These are phyloP conservation scores for Pangasius sanitwongsei DNA, from an alignment of 2,797 vertebrate species.

Conservation along the genomic window DNA sequence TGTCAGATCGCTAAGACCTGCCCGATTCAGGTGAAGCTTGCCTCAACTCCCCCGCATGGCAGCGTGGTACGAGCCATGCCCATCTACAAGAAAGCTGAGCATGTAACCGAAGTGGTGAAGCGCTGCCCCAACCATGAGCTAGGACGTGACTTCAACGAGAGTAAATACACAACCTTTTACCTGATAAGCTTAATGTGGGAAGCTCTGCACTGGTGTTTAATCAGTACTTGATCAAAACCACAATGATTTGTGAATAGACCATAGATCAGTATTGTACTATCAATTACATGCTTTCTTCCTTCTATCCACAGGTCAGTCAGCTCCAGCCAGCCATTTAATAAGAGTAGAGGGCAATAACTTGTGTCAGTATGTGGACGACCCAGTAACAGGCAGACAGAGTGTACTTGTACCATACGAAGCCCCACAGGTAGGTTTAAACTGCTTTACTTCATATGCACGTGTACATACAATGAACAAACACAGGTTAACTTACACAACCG, in stretches of 20 bases:
- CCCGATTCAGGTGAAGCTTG: conserved; percentile 96
- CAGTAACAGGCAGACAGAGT: conserved; percentile 92
- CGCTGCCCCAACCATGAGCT: conserved; percentile 98
- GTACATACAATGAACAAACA: not conserved
- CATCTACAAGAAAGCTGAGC: conserved; percentile 96
- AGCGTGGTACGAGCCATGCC: conserved; percentile 95
- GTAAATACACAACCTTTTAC: conserved; percentile 68
- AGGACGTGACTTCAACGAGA: conserved; percentile 93
- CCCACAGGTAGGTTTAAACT: conserved; percentile 84
- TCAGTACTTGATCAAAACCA: not conserved
- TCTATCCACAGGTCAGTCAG: conserved; percentile 82
- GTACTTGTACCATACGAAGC: conserved; percentile 92
- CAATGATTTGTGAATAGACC: not conserved
- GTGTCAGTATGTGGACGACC: conserved; percentile 92
- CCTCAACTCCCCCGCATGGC: conserved; percentile 84
- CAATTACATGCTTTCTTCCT: not conserved
- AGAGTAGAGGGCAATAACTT: conserved; percentile 96
- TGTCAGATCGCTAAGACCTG: conserved; percentile 99
- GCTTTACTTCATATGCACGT: not conserved
- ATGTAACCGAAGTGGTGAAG: conserved; percentile 96
- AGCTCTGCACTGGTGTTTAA: not conserved
- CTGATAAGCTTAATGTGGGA: not conserved
- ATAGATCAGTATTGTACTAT: not conserved
- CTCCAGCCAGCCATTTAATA: conserved; percentile 95
- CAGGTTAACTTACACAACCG: not conserved